Conservation (phyloP, 2,113 vertebrate species). For the Catharus bicknelli region DNA sequence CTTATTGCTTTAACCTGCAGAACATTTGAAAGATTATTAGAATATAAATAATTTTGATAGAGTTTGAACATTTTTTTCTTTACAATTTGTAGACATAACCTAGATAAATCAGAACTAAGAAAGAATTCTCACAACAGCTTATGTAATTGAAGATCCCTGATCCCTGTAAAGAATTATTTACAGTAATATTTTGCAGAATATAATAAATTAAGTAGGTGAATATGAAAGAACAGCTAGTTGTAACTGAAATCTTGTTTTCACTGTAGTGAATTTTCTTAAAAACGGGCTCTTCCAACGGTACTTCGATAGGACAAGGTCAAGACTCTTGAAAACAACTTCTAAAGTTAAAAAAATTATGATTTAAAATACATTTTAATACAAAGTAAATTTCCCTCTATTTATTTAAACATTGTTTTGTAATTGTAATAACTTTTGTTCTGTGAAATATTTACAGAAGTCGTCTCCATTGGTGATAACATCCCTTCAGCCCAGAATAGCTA, state of each 20-base stretch:
- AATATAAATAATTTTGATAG: neutral
- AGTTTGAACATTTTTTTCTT: neutral
- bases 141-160: neutral
- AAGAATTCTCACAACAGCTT: neutral
- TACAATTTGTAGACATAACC: neutral
- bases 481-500: neutral
- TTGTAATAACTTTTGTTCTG: accelerated
- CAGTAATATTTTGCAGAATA: neutral
- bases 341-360: neutral
- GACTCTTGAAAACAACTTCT: neutral
- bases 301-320: neutral
- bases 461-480: neutral
- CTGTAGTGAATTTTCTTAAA: neutral
- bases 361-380: neutral
- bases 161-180: neutral
- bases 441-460: neutral
- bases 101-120: neutral
- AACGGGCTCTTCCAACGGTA: neutral
- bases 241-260: neutral
- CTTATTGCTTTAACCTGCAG: neutral
- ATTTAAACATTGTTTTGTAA: neutral
- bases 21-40: neutral
- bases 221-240: neutral
- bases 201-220: neutral
- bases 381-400: neutral